phyloP scores from a whole-genome alignment of 1,140 invertebrate genomes.

The Caenorhabditis remanei region DNA sequence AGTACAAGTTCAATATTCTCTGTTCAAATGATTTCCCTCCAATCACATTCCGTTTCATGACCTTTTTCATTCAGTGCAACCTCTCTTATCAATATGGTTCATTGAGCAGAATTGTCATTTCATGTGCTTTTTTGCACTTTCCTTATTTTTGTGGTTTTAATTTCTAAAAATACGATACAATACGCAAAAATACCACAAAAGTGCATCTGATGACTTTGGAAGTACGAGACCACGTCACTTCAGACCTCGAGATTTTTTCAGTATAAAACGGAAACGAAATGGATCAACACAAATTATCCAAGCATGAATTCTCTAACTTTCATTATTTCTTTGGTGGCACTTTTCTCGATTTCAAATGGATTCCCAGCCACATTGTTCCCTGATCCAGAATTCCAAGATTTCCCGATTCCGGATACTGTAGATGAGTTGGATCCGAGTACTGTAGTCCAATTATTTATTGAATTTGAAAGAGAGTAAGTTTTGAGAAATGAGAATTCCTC shows the following conservation, averaged over 20 bases:
- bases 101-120: not conserved
- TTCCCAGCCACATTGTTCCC: not conserved
- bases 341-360: not conserved
- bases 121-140: not conserved
- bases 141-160: not conserved
- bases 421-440: not conserved
- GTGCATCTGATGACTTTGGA: not conserved
- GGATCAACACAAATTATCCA: not conserved
- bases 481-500: not conserved
- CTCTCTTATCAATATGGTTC: slow-evolving; percentile 2
- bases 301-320: not conserved
- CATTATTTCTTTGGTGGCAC: not conserved
- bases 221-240: not conserved
- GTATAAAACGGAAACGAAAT: not conserved
- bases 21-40: too few species aligned
- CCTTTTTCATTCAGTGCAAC: not conserved
- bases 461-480: slow-evolving; percentile 20
- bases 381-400: not conserved
- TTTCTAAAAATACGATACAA: slow-evolving; percentile 9
- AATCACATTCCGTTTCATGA: not conserved
- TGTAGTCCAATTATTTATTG: not conserved
- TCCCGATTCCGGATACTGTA: not conserved
- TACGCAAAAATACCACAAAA: not conserved
- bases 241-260: not conserved
- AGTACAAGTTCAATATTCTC: too few species aligned